Evolutionary conservation across 2,888 invertebrate species (phyloP).

Genomic region (Noctua janthina): DNA sequence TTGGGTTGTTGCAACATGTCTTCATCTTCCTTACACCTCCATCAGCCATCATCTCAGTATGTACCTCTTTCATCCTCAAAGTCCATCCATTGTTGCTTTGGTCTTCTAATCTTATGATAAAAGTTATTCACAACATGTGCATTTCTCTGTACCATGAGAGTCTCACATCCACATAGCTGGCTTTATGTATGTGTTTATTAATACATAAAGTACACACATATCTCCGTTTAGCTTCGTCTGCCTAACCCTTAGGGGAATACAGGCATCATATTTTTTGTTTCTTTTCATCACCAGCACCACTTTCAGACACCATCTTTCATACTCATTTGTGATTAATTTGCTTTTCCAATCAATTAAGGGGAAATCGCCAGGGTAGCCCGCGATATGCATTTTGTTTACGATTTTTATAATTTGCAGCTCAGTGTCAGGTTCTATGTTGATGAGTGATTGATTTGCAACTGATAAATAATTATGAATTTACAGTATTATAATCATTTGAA

Average conservation of each 20-base stretch:
- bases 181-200: not conserved
- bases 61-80: constrained; percentile 6
- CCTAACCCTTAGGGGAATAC: not conserved
- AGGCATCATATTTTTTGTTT: constrained; percentile 12
- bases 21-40: not conserved
- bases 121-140: not conserved
- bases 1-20: not conserved
- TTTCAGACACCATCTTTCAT: constrained; percentile 39
- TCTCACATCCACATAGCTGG: not conserved
- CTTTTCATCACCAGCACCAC: constrained; percentile 44
- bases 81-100: constrained; percentile 18
- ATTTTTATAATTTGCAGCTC: not conserved
- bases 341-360: not conserved
- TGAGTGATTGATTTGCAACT: not conserved
- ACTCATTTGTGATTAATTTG: not conserved
- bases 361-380: constrained; percentile 1
- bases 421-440: not conserved
- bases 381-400: not conserved
- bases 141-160: not conserved
- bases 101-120: constrained; percentile 18
- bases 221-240: constrained; percentile 5
- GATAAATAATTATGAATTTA: not conserved
- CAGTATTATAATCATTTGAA: not conserved
- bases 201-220: not conserved
- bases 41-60: constrained; percentile 12